Evolutionary conservation across 2,888 invertebrate genomes (phyloP).

Genomic region (Melinaea menophilus): DNA sequence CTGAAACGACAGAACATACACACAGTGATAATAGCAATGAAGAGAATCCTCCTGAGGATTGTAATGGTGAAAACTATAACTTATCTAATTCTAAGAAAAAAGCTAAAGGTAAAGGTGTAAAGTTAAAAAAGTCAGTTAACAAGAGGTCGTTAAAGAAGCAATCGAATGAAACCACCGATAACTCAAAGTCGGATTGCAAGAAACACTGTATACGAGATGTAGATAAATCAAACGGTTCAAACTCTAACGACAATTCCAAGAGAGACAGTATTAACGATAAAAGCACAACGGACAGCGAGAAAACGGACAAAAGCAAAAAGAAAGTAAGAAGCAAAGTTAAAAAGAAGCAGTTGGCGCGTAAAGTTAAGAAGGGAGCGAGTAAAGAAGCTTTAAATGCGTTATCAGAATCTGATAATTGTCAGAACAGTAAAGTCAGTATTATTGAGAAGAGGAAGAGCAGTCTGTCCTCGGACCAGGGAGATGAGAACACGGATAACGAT

Average conservation of each 20-base stretch:
- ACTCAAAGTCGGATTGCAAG: slow-evolving; percentile 59
- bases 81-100: slow-evolving; percentile 49
- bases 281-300: slow-evolving; percentile 53
- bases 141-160: slow-evolving; percentile 67
- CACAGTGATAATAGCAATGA: slow-evolving; percentile 48
- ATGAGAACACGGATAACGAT: slow-evolving; percentile 49
- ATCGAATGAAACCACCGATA: slow-evolving; percentile 57
- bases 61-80: slow-evolving; percentile 63
- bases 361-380: slow-evolving; percentile 49
- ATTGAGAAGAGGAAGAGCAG: slow-evolving; percentile 69
- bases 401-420: slow-evolving; percentile 56
- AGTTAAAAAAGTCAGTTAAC: slow-evolving; percentile 54
- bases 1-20: slow-evolving; percentile 53
- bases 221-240: slow-evolving; percentile 56
- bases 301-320: slow-evolving; percentile 53
- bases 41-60: slow-evolving; percentile 58
- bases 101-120: slow-evolving; percentile 54
- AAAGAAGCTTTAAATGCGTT: slow-evolving; percentile 53
- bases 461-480: slow-evolving; percentile 67
- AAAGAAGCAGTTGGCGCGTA: slow-evolving; percentile 54
- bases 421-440: slow-evolving; percentile 66
- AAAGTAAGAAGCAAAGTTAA: slow-evolving; percentile 61
- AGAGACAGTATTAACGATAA: slow-evolving; percentile 57
- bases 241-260: slow-evolving; percentile 46
- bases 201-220: slow-evolving; percentile 64